Conservation (phyloP, 1,140 invertebrate species). For the Cheumatopsyche charites region DNA sequence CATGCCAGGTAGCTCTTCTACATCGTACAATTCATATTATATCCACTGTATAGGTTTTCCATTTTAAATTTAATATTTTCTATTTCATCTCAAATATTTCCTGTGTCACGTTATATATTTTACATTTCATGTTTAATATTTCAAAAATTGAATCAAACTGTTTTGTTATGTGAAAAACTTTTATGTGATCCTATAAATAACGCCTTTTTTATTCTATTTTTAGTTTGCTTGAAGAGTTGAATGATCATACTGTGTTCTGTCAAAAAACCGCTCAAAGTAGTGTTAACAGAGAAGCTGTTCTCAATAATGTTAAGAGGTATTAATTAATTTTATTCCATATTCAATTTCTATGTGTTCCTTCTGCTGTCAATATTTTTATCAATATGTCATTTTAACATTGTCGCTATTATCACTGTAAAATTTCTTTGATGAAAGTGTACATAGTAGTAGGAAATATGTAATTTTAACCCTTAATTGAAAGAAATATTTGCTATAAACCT, state of each 20-base stretch:
- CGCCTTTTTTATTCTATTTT: constrained; percentile 39
- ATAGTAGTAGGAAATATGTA: too few species aligned
- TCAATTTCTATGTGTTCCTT: too few species aligned
- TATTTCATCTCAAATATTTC: not conserved
- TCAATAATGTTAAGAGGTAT: constrained; percentile 71
- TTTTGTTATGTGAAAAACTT: constrained; percentile 40
- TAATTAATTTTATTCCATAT: constrained; percentile 42
- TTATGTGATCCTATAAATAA: not conserved
- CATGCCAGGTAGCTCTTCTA: constrained; percentile 58
- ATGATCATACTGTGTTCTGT: constrained; percentile 69
- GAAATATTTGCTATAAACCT: too few species aligned
- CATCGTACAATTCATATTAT: constrained; percentile 68
- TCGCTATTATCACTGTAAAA: too few species aligned
- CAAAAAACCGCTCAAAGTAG: constrained; percentile 69
- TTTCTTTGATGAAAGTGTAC: too few species aligned
- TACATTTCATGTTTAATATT: too few species aligned
- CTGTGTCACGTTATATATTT: not conserved
- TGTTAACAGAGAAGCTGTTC: constrained; percentile 65
- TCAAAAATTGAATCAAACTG: constrained; percentile 44
- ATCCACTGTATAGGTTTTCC: constrained; percentile 33
- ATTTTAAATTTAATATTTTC: too few species aligned
- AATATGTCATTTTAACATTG: too few species aligned
- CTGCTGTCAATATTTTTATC: too few species aligned
- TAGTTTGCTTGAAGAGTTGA: constrained; percentile 72
- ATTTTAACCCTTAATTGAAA: too few species aligned